Conservation (phyloP, 2,797 vertebrate genomes). For the Platyrinchus mystaceus region DNA sequence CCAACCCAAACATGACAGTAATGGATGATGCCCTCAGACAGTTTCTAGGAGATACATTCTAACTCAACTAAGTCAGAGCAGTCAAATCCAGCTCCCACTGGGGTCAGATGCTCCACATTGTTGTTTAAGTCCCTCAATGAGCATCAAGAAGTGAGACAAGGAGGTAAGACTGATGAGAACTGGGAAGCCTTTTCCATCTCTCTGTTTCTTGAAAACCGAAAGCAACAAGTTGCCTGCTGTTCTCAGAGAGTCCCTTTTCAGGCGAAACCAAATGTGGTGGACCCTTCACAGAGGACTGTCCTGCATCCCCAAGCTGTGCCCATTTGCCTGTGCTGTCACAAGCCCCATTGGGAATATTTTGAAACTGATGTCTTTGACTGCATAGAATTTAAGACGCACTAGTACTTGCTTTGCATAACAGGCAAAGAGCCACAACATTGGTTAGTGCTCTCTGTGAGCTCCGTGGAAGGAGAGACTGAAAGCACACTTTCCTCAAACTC, state of each 20-base stretch:
- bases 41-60: background rate
- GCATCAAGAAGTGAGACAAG: background rate
- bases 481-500: background rate
- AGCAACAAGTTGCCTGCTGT: background rate
- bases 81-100: background rate
- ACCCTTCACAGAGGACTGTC: background rate
- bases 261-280: background rate
- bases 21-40: background rate
- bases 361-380: background rate
- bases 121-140: background rate
- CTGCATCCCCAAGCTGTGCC: background rate
- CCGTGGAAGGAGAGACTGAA: background rate
- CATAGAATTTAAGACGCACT: background rate
- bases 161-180: background rate
- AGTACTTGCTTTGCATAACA: background rate
- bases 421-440: background rate
- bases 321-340: background rate
- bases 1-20: background rate
- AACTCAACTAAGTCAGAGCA: background rate
- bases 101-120: background rate
- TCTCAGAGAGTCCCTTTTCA: background rate
- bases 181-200: background rate
- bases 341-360: background rate
- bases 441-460: background rate
- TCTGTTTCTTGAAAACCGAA: background rate